Base-by-base conservation (phyloP, 2,888 invertebrate species). In the Trichogramma evanescens region DNA sequence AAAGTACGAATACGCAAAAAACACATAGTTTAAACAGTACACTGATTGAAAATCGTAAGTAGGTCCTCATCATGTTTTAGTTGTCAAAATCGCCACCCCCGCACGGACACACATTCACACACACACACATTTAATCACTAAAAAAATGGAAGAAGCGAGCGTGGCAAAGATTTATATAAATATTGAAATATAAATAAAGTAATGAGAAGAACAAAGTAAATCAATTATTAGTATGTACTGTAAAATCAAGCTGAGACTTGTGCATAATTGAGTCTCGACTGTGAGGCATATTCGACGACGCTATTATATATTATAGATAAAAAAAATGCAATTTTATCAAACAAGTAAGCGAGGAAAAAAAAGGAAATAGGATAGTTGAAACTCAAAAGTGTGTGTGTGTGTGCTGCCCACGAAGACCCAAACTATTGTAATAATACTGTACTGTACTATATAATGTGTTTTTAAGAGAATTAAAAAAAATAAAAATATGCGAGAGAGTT, bases 1-100 rank as follows among this genome's bases (percentile, higher is more conserved):
- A 26, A 26, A 26, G 26, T 26, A 26, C 26, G 26, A 26, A 26
- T 26, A 26, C 26, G 26, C 26, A 26, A 26, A 26, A 26, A 26
- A 26, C 26, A 26, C 26, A 26, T 26, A 26, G 26, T 26, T 73
- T 72, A 69, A 68, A 69, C 52, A 52, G 64, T 71, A 69, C 69
- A 69, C 71, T 71, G 68, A 71, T 71, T 69, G 69, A 68, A 66
- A 72, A 70, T 67, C 67, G 72, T 69, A 75, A 73, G 76, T 73
- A 72, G 71, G 69, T 71, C 76, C 76, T 75, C 75, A 74, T 74
- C 26, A 26, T 26, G 26, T 72, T 71, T 72, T 72, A 73, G 71
- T 69, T 69, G 65, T 64, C 59, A 64, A 62, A 8, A 44, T 44
- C 7, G 1, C 7, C 44, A 44, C 44, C 7, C 44, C 2, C 44